Conservation (phyloP, 2,888 invertebrate species). For the Epinotia bilunana region DNA sequence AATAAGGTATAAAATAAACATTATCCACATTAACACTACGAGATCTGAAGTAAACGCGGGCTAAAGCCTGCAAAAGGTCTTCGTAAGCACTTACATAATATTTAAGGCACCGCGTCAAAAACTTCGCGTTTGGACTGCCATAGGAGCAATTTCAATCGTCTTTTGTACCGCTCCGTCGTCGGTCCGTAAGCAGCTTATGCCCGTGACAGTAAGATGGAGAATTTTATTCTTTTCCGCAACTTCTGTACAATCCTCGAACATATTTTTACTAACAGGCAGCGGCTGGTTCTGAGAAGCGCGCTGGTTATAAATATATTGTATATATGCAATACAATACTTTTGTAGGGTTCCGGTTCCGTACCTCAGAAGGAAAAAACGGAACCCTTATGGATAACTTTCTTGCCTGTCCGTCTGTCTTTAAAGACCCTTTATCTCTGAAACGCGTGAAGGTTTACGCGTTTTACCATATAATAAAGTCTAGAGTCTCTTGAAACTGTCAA, state of each 20-base stretch:
- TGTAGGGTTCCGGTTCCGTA: too few species aligned
- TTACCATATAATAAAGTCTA: too few species aligned
- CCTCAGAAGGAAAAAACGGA: too few species aligned
- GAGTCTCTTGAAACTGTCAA: too few species aligned
- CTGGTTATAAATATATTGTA: background rate
- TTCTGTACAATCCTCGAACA: slow-evolving; percentile 21
- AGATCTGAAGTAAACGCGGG: background rate
- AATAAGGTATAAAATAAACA: too few species aligned
- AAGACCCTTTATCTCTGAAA: too few species aligned
- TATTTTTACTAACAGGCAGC: slow-evolving; percentile 5
- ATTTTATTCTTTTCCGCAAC: slow-evolving; percentile 32
- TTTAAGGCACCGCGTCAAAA: slow-evolving; percentile 19
- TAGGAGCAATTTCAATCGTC: slow-evolving; percentile 36
- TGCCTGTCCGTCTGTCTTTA: too few species aligned
- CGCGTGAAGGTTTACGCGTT: too few species aligned
- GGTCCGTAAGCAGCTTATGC: slow-evolving; percentile 37
- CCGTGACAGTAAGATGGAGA: slow-evolving; percentile 32
- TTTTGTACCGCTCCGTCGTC: slow-evolving; percentile 33
- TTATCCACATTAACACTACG: too few species aligned
- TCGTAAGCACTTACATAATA: slow-evolving; percentile 18
- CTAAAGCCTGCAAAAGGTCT: background rate
- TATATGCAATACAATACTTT: background rate
- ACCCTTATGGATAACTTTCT: too few species aligned
- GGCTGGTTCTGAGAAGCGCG: background rate
- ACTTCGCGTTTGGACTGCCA: slow-evolving; percentile 21